Base-by-base conservation (phyloP, 2,113 vertebrate genomes). In the Channa argus region DNA sequence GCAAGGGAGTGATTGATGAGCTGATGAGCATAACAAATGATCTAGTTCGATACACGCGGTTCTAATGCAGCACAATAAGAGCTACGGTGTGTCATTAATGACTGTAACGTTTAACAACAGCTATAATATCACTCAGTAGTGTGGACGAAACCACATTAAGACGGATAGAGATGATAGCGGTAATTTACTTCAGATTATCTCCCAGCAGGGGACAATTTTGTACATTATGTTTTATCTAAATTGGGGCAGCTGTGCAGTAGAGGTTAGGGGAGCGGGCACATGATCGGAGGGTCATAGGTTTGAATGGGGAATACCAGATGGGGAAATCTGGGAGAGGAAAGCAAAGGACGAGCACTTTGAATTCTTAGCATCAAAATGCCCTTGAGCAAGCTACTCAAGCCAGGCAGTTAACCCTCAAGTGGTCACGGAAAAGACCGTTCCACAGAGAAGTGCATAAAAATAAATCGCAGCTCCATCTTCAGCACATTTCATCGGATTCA, bases 31-130 rank as follows among this genome's bases (percentile, higher is more conserved):
- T 80, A 78, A 89, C 76, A 70, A 86, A 89, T 85, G 80, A 89
- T 80, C 51, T 41, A 13, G 58, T 63, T 83, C 53, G 24, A 83
- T 83, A 71, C 78, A 55, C 24, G 15, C 6, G 2, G 14, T 61
- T 84, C 58, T 56, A 82, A 81, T 80, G 73, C 65, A 24, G 79
- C 84, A 68, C 66, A 56, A 44, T 43, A 66, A 79, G 45, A 84
- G 82, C 85, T 85, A 87, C 44, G 5, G 76, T 60, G 10, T 41
- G 44, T 59, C 75, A 71, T 88, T 87, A 92, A 83, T 83, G 83
- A 85, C 73, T 53, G 76, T 84, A 84, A 80, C 59, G 46, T 89
- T 89, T 90, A 82, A 90, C 83, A 85, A 74, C 78, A 87, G 84
- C 77, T 39, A 80, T 86, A 80, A 86, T 84, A 84, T 70, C 62